Evolutionary conservation across 2,888 invertebrate species (phyloP).

Genomic region (Lycaena phlaeas): DNA sequence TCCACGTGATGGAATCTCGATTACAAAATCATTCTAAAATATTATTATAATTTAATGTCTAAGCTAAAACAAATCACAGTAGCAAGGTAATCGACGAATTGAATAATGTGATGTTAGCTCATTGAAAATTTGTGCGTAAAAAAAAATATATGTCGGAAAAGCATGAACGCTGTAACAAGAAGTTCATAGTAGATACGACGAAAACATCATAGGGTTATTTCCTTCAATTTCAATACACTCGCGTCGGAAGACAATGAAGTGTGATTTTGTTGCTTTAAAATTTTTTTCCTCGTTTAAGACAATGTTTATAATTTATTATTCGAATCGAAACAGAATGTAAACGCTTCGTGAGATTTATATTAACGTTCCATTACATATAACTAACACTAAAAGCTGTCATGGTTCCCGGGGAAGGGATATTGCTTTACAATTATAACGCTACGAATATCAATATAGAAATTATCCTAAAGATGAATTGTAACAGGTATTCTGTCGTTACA

Average conservation of each 20-base stretch:
- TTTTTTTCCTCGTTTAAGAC: neutral
- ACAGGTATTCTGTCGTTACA: neutral
- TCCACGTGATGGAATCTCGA: slow-evolving; percentile 40
- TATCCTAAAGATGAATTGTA: neutral
- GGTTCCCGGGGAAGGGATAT: neutral
- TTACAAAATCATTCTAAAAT: slow-evolving; percentile 37
- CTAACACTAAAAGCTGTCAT: slow-evolving; percentile 7
- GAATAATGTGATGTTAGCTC: slow-evolving; percentile 42
- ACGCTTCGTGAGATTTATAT: slow-evolving; percentile 1
- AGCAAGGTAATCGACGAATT: slow-evolving; percentile 50
- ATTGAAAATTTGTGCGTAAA: slow-evolving; percentile 27
- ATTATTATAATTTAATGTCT: slow-evolving; percentile 35
- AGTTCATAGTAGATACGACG: too few species aligned
- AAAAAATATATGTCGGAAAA: too few species aligned
- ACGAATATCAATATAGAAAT: slow-evolving; percentile 5
- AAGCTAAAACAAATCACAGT: slow-evolving; percentile 67
- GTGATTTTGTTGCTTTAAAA: slow-evolving; percentile 20
- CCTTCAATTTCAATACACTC: slow-evolving; percentile 10
- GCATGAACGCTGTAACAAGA: neutral
- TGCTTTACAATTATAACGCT: neutral
- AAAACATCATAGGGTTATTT: too few species aligned
- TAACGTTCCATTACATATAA: neutral
- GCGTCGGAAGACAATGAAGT: slow-evolving; percentile 21
- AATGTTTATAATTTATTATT: neutral
- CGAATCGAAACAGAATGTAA: neutral